A percentile compares a stretch with the other conserved stretches of the same genome.
Evolutionary conservation across 2,888 invertebrate species (phyloP).

Genomic region (Digitonthophagus gazella): DNA sequence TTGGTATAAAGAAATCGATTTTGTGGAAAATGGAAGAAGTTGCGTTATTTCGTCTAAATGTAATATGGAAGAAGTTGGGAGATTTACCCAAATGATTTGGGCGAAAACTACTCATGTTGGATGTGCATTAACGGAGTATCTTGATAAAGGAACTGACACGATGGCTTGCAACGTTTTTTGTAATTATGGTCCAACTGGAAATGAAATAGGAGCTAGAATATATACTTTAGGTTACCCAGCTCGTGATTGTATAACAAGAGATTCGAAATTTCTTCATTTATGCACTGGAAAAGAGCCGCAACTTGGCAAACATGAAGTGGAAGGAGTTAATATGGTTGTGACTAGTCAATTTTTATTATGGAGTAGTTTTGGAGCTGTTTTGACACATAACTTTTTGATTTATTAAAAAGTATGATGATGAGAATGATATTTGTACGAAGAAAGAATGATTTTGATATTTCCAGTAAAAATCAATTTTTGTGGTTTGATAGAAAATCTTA

Average conservation of each 20-base stretch:
- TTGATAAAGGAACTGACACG: neutral
- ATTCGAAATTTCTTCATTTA: neutral
- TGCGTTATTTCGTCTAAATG: neutral
- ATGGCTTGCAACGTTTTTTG: neutral
- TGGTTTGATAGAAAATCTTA: too few species aligned
- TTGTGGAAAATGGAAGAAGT: neutral
- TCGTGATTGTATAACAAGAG: neutral
- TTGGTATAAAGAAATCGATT: neutral
- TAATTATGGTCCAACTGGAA: neutral
- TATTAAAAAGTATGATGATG: too few species aligned
- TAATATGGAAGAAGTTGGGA: neutral
- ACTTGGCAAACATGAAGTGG: neutral
- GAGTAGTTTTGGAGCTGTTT: neutral
- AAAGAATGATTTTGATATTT: too few species aligned
- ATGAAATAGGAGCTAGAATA: neutral
- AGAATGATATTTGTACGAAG: too few species aligned
- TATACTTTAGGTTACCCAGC: neutral
- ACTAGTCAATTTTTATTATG: neutral
- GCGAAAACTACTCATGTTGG: neutral
- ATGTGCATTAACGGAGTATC: neutral
- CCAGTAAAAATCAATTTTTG: too few species aligned
- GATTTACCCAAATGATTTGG: neutral
- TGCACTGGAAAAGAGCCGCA: neutral
- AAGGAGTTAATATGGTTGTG: neutral
- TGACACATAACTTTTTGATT: too few species aligned